Evolutionary conservation across 2,113 vertebrate species (phyloP), one percentile per base, ranked within the genome.

Genomic region (Balaeniceps rex): DNA sequence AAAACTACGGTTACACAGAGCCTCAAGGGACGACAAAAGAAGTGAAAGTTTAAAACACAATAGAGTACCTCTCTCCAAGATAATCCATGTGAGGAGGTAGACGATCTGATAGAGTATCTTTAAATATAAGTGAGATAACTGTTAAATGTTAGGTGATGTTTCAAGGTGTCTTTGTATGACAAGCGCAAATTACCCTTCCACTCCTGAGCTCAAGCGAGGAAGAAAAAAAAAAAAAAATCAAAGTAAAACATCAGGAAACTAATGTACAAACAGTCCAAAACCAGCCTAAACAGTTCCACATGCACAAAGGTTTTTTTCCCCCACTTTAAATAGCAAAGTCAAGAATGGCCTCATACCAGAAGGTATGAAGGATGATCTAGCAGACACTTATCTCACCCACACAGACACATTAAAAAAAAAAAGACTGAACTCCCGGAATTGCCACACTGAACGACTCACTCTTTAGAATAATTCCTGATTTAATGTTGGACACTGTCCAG

Each of bases 371-470:
- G 95, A 93, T 89, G 91, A 96, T 93, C 65, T 51, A 94, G 87
- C 87, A 94, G 74, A 89, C 91, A 93, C 70, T 94, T 96, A 93
- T 76, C 92, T 95, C 95, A 96, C 71, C 91, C 91, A 92, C 95
- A 90, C 91, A 93, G 80, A 68, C 44, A 86, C 58, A 38, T 75
- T n/a, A 38, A 55, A 77, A 49, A 60, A 36, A 24, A 68, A 19
- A 46, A 47, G 19, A 40, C 40, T 40, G 40, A 40, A 40, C 40
- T 94, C 78, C 47, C 22, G 2, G 68, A 91, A 89, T 19, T 91
- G 87, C 26, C 74, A 82, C 54, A 81, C 5, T 54, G 88, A 95
- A 68, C 54, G 66, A 84, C 69, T 88, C 79, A 44, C 29, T 57
- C 80, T 77, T 91, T 25, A 93, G 38, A 71, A 89, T 79, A 91